Base-by-base conservation (phyloP, 2,797 vertebrate species). In the Peromyscus eremicus region DNA sequence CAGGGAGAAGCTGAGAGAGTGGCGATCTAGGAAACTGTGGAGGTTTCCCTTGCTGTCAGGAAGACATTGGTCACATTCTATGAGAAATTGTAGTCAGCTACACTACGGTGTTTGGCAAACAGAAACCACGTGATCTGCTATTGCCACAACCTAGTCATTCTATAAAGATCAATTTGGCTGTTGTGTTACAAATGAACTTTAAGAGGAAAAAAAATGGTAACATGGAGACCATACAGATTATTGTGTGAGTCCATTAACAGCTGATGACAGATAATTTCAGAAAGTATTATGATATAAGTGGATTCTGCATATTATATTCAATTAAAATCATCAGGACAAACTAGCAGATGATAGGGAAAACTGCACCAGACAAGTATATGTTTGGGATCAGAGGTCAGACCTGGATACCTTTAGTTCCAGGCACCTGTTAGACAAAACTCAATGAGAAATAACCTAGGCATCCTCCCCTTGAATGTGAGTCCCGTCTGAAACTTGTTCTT, bases 41-140 rank as follows among this genome's bases (percentile, higher is more conserved):
- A 12, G 11, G 32, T 92, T 19, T 77, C n/a, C 3, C 1, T 0
- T 23, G 13, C 4, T 17, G 2, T 19, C 6, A 7, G 14, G 17
- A 49, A 8, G 17, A 55, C 5, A 93, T 49, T 29, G 0, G 23
- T 29, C 86, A 52, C 43, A 49, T 5, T 17, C 9, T 62, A 71
- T 57, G 17, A 27, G n/a, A 75, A 49, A 86, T 2, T 0, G 37
- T 9, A 89, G 9, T 27, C 6, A 60, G 3, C 21, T 23, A 1
- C 1, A 5, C 16, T 27, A 1, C 0, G 93, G 4, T 66, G 14
- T 2, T 2, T 40, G 49, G 37, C 17, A 32, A 7, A 9, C n/a
- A 83, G 23, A 64, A 89, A 29, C 40, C 7, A 40, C 5, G 32
- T 4, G 46, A 17, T 23, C 52, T 83, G 29, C 29, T 29, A 29